Conservation (phyloP, 2,888 invertebrate genomes). For the Drosophila borborema region DNA sequence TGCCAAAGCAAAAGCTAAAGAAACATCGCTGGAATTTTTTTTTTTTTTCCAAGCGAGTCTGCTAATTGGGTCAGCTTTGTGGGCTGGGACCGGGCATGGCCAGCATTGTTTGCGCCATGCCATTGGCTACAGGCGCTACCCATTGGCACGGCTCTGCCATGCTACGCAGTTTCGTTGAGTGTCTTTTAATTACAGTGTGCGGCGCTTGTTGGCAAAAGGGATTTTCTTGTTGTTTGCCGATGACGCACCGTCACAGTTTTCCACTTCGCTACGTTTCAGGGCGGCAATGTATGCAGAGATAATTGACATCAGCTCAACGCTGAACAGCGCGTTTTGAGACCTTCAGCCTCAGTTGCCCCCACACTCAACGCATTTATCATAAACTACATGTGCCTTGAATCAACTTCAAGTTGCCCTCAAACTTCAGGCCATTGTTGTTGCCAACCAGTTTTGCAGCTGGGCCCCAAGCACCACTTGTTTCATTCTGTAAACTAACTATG, state of each 20-base stretch:
- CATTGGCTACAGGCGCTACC: conserved; percentile 56
- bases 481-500: not conserved
- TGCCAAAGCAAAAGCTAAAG: conserved; percentile 38
- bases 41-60: conserved; percentile 38
- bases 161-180: conserved; percentile 60
- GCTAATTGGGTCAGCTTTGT: conserved; percentile 72
- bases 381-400: conserved; percentile 43
- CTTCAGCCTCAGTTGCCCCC: not conserved
- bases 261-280: conserved; percentile 29
- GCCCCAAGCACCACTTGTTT: conserved; percentile 2
- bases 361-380: conserved; percentile 30
- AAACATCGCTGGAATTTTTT: conserved; percentile 30
- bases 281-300: conserved; percentile 59
- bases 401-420: conserved; percentile 15
- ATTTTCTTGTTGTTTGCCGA: conserved; percentile 71
- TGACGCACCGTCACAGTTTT: conserved; percentile 49
- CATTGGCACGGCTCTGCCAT: conserved; percentile 36
- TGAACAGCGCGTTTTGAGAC: conserved; percentile 26
- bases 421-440: conserved; percentile 3
- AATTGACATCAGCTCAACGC: conserved; percentile 63
- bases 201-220: conserved; percentile 77
- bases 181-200: conserved; percentile 76
- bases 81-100: conserved; percentile 30
- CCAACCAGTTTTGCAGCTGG: conserved; percentile 2
- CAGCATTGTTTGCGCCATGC: conserved; percentile 72